A percentile compares a stretch with the other conserved stretches of the same genome.
These are phyloP conservation scores for Hipparchia semele DNA, from an alignment of 2,888 invertebrate species.

Conservation along the genomic window DNA sequence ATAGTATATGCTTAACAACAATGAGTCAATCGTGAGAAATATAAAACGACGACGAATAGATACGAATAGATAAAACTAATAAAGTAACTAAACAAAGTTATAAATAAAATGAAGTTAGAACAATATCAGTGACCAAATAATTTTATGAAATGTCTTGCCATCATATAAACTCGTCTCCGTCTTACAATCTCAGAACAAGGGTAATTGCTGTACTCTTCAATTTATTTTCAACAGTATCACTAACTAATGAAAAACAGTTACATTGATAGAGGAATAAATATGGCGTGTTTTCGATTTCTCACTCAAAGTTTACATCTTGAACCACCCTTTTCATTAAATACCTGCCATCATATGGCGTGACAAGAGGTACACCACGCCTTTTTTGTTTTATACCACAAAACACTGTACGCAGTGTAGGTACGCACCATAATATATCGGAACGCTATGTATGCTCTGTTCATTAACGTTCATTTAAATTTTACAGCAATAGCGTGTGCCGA, in stretches of 20 bases:
- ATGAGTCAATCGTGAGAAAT: constrained; percentile 12
- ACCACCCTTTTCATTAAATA: constrained; percentile 11
- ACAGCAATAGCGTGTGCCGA: constrained; percentile 22
- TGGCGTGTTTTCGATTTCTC: not conserved
- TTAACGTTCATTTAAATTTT: constrained; percentile 31
- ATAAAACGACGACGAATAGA: not conserved
- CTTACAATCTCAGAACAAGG: no score
- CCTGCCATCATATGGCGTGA: constrained; percentile 30
- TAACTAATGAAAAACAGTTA: no score
- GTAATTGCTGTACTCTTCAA: no score
- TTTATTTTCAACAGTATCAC: no score
- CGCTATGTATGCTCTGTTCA: constrained; percentile 18
- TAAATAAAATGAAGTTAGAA: no score
- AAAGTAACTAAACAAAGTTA: not conserved
- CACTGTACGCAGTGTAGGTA: constrained; percentile 16
- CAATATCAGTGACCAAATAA: no score
- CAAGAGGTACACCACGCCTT: constrained; percentile 29
- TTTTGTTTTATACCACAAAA: constrained; percentile 22
- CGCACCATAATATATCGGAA: constrained; percentile 13
- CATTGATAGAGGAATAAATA: no score
- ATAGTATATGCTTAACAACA: not conserved
- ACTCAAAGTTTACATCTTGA: constrained; percentile 8
- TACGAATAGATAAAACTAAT: not conserved
- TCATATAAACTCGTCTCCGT: no score
- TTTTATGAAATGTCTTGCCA: no score